Base-by-base conservation (phyloP, 2,113 vertebrate species). In the Hippocampus zosterae region DNA sequence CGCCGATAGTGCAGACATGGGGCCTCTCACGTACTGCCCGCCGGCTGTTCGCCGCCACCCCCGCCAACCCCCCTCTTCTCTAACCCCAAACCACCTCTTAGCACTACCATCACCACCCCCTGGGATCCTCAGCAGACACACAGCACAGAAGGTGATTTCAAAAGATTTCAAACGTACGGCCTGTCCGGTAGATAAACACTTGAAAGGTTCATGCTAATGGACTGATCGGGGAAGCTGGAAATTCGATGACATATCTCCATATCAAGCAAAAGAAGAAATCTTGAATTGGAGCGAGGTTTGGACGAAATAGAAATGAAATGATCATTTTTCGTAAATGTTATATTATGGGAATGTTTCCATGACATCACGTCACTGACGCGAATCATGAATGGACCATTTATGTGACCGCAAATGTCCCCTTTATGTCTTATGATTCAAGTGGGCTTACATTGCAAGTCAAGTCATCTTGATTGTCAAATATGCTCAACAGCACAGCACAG, bases 1-100 rank as follows among this genome's bases (percentile, higher is more conserved):
- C 71, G 70, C 74, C 75, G 81, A 91, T 89, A 87, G 82, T 75
- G 83, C 80, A 84, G 81, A 87, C 88, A 79, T 85, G 88, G 67
- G 88, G 84, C 78, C 83, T 89, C 87, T 87, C 86, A 87, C 82
- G 88, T 90, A 88, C 75, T 81, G 76, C 84, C 79, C 80, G 89
- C 88, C 87, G 88, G 87, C 87, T 91, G 88, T 89, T 86, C 64
- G 55, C 61, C 55, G 56, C 67, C 65, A 33, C 69, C 70, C 41
- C 25, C 50, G 2, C 48, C 13, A 25, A 18, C 52, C 41, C 46
- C 46, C 57, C 65, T 41, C 56, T 16, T 12, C 37, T n/a, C 68
- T 71, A 64, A 53, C 76, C 72, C 63, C 62, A 52, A 44, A 40
- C 69, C 71, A 81, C 71, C 72, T 69, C 73, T 76, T 48, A 55